phyloP scores from a whole-genome alignment of 2,113 vertebrate genomes.

The Cavia porcellus region DNA sequence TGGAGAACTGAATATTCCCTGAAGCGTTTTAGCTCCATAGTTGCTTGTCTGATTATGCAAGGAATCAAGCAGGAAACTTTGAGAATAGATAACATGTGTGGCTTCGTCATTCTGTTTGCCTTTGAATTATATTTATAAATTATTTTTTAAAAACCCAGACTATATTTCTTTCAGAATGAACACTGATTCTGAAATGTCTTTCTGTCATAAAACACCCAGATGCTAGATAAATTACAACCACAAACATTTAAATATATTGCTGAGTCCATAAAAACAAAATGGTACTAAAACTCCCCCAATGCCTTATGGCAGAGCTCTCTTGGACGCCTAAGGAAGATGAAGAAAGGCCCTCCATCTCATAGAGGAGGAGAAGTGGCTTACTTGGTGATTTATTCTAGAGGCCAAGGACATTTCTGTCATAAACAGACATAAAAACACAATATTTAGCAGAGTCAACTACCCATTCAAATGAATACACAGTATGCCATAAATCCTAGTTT shows the following conservation, averaged over 20 bases:
- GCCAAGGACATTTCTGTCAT: background rate
- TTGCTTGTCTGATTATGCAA: background rate
- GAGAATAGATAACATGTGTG: background rate
- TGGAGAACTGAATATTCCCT: background rate
- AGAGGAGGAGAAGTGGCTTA: background rate
- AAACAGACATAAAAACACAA: background rate
- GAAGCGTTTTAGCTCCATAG: too few species aligned
- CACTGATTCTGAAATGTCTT: background rate
- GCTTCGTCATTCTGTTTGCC: background rate
- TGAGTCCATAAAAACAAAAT: background rate
- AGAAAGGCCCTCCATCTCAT: background rate
- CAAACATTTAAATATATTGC: conserved; percentile 2
- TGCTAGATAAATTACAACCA: background rate
- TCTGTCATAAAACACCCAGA: background rate
- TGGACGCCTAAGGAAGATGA: too few species aligned
- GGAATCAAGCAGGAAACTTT: background rate
- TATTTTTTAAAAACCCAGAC: background rate
- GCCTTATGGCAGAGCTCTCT: background rate
- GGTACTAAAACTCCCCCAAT: background rate
- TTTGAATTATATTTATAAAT: background rate
- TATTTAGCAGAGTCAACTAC: background rate
- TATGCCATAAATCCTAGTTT: background rate
- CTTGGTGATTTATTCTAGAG: background rate
- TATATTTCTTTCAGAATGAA: background rate
- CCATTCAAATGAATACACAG: background rate